Conservation (phyloP, 2,797 vertebrate genomes). For the Cossypha niveicapilla region DNA sequence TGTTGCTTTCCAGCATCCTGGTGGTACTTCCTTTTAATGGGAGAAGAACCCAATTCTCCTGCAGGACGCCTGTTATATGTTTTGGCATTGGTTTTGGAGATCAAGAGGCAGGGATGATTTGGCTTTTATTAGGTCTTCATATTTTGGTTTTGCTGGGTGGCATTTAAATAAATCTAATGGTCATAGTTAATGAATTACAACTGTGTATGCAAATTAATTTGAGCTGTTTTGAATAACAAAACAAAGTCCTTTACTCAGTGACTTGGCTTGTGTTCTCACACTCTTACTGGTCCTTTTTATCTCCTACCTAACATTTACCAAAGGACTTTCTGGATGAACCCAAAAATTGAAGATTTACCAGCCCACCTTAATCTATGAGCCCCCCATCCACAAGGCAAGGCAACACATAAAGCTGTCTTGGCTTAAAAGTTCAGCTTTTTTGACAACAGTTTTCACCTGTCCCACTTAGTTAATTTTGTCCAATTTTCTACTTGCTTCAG, state of each 20-base stretch:
- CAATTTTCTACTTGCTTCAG: neutral
- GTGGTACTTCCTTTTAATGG: neutral
- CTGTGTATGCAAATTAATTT: slow-evolving; percentile 6
- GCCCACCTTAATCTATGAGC: neutral
- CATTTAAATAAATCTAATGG: slow-evolving; percentile 2
- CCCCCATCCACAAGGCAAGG: neutral
- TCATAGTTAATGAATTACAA: slow-evolving; percentile 10
- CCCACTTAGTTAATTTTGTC: neutral
- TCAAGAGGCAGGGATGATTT: neutral
- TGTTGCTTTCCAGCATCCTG: neutral
- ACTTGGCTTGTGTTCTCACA: neutral
- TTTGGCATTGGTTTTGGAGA: neutral
- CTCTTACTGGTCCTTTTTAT: neutral
- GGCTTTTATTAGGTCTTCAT: neutral
- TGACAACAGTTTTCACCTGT: neutral
- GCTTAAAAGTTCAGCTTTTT: neutral
- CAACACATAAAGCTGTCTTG: neutral
- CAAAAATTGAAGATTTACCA: neutral
- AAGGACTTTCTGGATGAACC: neutral
- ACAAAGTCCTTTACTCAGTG: neutral
- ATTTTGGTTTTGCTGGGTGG: neutral
- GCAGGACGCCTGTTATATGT: neutral
- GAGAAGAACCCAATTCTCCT: neutral
- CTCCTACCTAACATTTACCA: neutral
- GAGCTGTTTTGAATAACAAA: slow-evolving; percentile 41